Percentiles rank a stretch among this genome's conserved stretches.
Evolutionary conservation across 2,797 vertebrate genomes (phyloP).

Genomic region (Prunella strophiata): DNA sequence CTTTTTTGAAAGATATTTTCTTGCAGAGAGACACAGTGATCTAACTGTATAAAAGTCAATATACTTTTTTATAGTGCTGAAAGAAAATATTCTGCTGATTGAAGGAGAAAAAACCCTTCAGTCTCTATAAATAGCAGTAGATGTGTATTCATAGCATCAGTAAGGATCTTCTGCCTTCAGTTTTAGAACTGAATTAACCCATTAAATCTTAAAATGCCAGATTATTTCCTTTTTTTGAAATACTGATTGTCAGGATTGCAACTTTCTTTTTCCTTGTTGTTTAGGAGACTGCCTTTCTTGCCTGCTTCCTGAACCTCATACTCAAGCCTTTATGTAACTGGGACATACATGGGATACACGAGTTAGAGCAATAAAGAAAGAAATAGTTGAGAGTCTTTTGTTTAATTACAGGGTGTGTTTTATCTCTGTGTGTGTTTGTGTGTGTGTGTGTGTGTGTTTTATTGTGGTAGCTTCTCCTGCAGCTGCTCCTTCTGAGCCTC

Average conservation of each 20-base stretch:
- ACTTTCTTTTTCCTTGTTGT: fast-evolving
- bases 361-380: neutral
- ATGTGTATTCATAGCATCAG: neutral
- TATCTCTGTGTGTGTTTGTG: neutral
- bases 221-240: neutral
- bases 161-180: neutral
- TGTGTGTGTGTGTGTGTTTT: neutral
- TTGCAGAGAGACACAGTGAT: neutral
- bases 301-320: neutral
- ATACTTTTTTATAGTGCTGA: neutral
- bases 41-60: neutral
- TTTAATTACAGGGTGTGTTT: neutral
- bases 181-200: neutral
- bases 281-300: neutral
- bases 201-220: neutral
- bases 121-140: neutral
- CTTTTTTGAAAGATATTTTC: neutral
- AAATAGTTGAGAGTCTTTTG: neutral
- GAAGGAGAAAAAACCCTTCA: neutral
- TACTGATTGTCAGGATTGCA: neutral
- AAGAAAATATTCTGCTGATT: slow-evolving; percentile 16
- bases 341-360: neutral
- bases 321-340: neutral
- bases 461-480: neutral
- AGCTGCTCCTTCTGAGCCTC: neutral